Conservation (phyloP, 2,888 invertebrate genomes). For the Leptinotarsa haldemani region DNA sequence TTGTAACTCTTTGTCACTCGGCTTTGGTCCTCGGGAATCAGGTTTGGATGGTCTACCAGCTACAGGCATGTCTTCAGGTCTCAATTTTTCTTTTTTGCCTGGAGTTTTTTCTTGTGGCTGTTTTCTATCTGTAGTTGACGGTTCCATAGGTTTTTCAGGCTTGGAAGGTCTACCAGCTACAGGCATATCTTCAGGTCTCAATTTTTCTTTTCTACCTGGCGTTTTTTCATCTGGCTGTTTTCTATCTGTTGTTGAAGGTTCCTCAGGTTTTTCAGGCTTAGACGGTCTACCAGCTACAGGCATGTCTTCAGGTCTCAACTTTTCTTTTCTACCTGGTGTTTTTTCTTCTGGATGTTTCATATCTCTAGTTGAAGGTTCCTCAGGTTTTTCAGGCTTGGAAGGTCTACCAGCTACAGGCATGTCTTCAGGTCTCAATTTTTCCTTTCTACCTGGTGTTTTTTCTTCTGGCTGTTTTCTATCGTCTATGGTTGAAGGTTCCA, state of each 20-base stretch:
- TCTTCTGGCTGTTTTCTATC: slow-evolving; percentile 27
- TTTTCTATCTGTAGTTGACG: background rate
- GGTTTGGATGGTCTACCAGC: slow-evolving; percentile 14
- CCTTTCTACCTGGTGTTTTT: background rate
- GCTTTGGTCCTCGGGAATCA: background rate
- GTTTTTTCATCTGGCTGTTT: background rate
- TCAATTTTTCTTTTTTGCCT: background rate
- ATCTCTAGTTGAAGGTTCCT: background rate
- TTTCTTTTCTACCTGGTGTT: slow-evolving; percentile 57
- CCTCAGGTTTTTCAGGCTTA: background rate
- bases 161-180: slow-evolving; percentile 10
- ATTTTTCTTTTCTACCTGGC: slow-evolving; percentile 61
- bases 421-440: slow-evolving; percentile 16
- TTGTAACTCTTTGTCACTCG: background rate
- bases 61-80: slow-evolving; percentile 13
- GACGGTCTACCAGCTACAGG: slow-evolving; percentile 24
- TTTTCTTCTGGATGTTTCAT: background rate
- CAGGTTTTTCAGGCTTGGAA: slow-evolving; percentile 8
- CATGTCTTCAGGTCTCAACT: slow-evolving; percentile 59
- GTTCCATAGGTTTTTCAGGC: background rate
- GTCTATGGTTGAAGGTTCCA: slow-evolving; percentile 8
- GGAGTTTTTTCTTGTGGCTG: background rate
- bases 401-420: slow-evolving; percentile 22
- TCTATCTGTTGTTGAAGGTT: background rate
- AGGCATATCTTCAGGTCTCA: slow-evolving; percentile 54